Evolutionary conservation across 2,888 invertebrate genomes (phyloP).

Genomic region (Drosophila borborema): DNA sequence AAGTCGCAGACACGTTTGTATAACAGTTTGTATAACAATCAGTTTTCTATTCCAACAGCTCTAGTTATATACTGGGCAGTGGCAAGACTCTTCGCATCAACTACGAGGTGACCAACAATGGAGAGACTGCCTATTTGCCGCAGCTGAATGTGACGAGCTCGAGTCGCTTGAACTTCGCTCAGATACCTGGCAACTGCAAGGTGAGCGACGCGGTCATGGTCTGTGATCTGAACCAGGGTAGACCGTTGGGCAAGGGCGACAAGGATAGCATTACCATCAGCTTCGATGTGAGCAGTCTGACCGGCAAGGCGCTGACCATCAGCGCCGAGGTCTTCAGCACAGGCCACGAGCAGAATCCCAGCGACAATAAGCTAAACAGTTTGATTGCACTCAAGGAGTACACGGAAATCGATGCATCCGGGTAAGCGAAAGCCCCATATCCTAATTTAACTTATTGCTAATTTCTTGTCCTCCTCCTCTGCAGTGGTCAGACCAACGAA

Average conservation of each 20-base stretch:
- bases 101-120: constrained; percentile 84
- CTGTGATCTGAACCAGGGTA: constrained; percentile 82
- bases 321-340: constrained; percentile 84
- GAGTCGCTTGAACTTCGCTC: constrained; percentile 82
- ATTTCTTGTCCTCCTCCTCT: constrained; percentile 7
- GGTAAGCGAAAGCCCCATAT: constrained; percentile 68
- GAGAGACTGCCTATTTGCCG: constrained; percentile 86
- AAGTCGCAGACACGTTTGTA: constrained; percentile 13
- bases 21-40: neutral
- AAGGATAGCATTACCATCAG: constrained; percentile 77
- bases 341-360: constrained; percentile 79
- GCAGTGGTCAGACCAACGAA: constrained; percentile 77
- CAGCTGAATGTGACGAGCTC: constrained; percentile 85
- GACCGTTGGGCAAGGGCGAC: constrained; percentile 78
- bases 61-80: constrained; percentile 83
- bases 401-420: constrained; percentile 84
- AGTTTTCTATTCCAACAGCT: constrained; percentile 47
- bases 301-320: constrained; percentile 77
- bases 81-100: constrained; percentile 78
- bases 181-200: constrained; percentile 83
- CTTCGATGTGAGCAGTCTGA: constrained; percentile 83
- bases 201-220: constrained; percentile 72
- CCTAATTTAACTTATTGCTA: neutral
- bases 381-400: constrained; percentile 80
- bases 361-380: constrained; percentile 77